A percentile compares a stretch with the other conserved stretches of the same genome.
phyloP scores from a whole-genome alignment of 2,797 vertebrate species.

The Diglossa cyanea region DNA sequence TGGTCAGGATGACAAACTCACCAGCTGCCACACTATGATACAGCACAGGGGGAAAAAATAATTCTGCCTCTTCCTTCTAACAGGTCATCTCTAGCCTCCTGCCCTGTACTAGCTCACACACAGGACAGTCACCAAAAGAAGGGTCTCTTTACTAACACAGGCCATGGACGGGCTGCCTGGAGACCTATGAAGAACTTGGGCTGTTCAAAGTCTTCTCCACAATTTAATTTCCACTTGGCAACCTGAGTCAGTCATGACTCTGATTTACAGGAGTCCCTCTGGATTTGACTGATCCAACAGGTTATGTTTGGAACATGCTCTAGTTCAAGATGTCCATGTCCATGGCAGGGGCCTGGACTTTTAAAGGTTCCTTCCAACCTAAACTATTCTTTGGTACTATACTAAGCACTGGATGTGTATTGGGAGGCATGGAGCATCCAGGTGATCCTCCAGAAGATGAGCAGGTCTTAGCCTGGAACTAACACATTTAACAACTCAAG shows the following conservation, averaged over 20 bases:
- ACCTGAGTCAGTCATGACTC: neutral
- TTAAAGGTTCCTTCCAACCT: neutral
- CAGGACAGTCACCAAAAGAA: neutral
- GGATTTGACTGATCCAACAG: neutral
- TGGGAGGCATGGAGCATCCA: neutral
- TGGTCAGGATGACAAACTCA: neutral
- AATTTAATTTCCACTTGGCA: neutral
- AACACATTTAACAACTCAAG: neutral
- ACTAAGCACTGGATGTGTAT: accelerated
- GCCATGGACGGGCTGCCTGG: neutral
- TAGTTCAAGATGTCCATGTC: neutral
- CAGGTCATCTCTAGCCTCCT: neutral
- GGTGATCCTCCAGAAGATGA: neutral
- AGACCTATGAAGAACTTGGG: neutral
- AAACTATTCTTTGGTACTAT: neutral
- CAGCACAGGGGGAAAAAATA: accelerated
- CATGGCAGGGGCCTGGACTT: neutral
- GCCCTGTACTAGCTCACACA: neutral
- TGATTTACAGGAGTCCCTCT: neutral
- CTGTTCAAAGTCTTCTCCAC: neutral
- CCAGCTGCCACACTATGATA: neutral
- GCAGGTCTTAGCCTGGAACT: neutral
- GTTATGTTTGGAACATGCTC: accelerated
- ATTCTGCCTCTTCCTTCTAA: neutral
- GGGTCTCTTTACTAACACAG: neutral